Evolutionary conservation across 2,888 invertebrate genomes (phyloP).

Genomic region (Erynnis tages): DNA sequence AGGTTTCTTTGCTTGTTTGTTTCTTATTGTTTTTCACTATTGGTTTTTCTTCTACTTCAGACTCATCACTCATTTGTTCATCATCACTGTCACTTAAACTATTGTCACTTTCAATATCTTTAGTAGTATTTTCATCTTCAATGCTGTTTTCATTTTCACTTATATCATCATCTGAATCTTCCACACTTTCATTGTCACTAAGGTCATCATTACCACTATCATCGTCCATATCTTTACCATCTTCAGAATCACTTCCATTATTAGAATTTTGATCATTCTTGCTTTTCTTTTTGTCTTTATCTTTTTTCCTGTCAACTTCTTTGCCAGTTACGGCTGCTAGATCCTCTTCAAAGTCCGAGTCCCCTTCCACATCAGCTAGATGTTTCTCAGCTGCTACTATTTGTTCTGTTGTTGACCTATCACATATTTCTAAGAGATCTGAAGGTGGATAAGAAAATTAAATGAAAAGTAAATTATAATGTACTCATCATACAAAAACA

Average conservation of each 20-base stretch:
- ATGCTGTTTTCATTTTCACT: constrained; percentile 32
- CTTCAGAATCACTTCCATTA: too few species aligned
- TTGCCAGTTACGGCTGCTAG: constrained; percentile 79
- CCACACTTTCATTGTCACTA: constrained; percentile 23
- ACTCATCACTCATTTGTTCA: constrained; percentile 40
- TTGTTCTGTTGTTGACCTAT: constrained; percentile 83
- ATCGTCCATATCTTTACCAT: too few species aligned
- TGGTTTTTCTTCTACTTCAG: constrained; percentile 35
- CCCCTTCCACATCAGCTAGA: constrained; percentile 79
- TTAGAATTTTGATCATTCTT: constrained; percentile 31
- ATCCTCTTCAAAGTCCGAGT: constrained; percentile 84
- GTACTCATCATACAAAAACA: background rate
- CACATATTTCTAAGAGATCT: constrained; percentile 89
- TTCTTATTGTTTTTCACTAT: constrained; percentile 30
- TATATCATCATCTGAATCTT: constrained; percentile 7
- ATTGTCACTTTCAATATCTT: background rate
- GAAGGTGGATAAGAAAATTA: constrained; percentile 6
- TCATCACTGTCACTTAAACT: constrained; percentile 33
- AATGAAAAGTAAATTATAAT: background rate
- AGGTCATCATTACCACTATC: constrained; percentile 28
- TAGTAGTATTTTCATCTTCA: background rate
- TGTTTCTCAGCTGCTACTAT: constrained; percentile 83
- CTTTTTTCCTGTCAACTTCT: constrained; percentile 46
- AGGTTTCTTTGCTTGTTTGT: too few species aligned
- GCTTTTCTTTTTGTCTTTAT: constrained; percentile 34